A percentile compares a stretch with the other conserved stretches of the same genome.
Evolutionary conservation across 2,888 invertebrate species (phyloP).

Genomic region (Nomada goodeniana): DNA sequence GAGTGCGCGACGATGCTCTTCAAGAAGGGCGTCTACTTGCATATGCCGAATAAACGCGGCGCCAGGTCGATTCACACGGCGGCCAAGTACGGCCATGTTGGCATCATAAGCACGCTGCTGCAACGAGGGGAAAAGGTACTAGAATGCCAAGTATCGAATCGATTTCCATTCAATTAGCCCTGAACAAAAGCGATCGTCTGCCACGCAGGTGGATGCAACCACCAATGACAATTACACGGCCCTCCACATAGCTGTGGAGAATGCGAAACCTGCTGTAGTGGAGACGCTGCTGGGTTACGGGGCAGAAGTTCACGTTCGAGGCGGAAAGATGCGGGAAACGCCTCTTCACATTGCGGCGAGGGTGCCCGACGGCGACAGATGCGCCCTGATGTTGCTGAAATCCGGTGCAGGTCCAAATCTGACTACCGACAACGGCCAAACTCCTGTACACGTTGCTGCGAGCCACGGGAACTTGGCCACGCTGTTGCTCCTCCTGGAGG

Average conservation of each 20-base stretch:
- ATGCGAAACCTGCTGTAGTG: constrained; percentile 96
- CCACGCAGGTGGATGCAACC: constrained; percentile 79
- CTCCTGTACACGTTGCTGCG: constrained; percentile 98
- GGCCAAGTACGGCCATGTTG: constrained; percentile 97
- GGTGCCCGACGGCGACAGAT: constrained; percentile 95
- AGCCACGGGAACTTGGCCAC: constrained; percentile 96
- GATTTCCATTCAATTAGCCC: not conserved
- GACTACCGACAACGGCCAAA: constrained; percentile 97
- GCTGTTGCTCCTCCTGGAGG: constrained; percentile 93
- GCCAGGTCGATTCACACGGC: constrained; percentile 99
- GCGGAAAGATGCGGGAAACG: constrained; percentile 95
- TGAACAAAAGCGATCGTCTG: not conserved
- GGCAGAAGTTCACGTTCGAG: constrained; percentile 98
- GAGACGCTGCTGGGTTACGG: constrained; percentile 98
- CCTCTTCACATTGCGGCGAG: constrained; percentile 98
- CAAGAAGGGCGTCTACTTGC: constrained; percentile 98
- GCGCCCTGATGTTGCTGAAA: constrained; percentile 98
- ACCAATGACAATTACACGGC: constrained; percentile 96
- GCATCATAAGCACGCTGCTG: constrained; percentile 97
- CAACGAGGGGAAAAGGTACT: constrained; percentile 97
- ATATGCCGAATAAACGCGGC: constrained; percentile 99
- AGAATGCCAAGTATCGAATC: not conserved
- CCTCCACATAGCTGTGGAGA: constrained; percentile 98
- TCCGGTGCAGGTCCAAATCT: constrained; percentile 99
- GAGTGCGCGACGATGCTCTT: constrained; percentile 99